Percentiles rank a stretch among this genome's conserved stretches.
phyloP scores from a whole-genome alignment of 2,888 invertebrate species.

The Chalcosyrphus nemorum region DNA sequence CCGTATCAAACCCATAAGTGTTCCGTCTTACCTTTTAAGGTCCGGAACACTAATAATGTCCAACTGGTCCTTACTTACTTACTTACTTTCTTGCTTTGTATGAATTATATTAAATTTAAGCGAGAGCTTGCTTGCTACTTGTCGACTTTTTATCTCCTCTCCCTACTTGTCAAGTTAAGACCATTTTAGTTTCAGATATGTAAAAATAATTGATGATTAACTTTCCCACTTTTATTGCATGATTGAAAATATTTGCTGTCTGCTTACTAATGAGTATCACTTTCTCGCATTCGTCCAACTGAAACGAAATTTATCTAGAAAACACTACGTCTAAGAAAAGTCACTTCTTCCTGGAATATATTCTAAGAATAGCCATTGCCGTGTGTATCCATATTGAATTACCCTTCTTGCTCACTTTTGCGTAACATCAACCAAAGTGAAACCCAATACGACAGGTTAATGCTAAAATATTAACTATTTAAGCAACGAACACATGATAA shows the following conservation, averaged over 20 bases:
- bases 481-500: neutral
- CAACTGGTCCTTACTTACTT: too few relatives aligned
- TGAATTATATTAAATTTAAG: too few relatives aligned
- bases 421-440: neutral
- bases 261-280: neutral
- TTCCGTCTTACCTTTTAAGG: too few relatives aligned
- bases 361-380: neutral
- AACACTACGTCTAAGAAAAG: neutral
- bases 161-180: too few relatives aligned
- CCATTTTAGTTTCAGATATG: too few relatives aligned
- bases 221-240: too few relatives aligned
- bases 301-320: slow-evolving; percentile 4
- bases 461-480: slow-evolving; percentile 30
- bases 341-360: neutral
- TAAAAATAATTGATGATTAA: too few relatives aligned
- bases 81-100: too few relatives aligned
- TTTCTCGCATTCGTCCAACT: neutral
- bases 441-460: slow-evolving; percentile 15
- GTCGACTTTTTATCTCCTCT: too few relatives aligned
- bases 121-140: too few relatives aligned
- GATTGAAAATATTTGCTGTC: neutral
- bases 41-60: too few relatives aligned
- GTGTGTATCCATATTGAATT: neutral
- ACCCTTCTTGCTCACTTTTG: neutral
- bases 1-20: too few relatives aligned